Evolutionary conservation across 2,888 invertebrate genomes (phyloP).

Genomic region (Patella pellucida): DNA sequence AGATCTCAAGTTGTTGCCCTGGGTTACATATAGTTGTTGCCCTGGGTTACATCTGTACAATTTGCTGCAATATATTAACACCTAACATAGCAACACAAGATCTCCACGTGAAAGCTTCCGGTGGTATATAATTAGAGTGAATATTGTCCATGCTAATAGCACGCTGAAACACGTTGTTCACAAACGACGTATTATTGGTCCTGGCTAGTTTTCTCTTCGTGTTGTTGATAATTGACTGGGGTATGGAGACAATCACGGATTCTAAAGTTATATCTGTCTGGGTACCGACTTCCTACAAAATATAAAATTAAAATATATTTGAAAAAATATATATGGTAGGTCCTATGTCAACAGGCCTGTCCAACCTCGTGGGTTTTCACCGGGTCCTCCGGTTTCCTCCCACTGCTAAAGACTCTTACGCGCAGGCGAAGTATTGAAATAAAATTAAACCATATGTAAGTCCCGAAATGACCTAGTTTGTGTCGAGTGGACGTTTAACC

Average conservation of each 20-base stretch:
- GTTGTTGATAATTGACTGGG: slow-evolving; percentile 32
- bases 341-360: too few species aligned
- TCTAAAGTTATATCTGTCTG: slow-evolving; percentile 48
- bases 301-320: background rate
- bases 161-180: slow-evolving; percentile 42
- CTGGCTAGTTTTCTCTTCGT: slow-evolving; percentile 18
- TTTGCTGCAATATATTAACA: slow-evolving; percentile 48
- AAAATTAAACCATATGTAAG: too few species aligned
- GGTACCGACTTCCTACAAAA: slow-evolving; percentile 39
- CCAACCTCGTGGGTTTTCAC: too few species aligned
- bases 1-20: too few species aligned
- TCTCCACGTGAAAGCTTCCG: slow-evolving; percentile 40
- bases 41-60: slow-evolving; percentile 30
- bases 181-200: slow-evolving; percentile 32
- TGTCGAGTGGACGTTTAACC: too few species aligned
- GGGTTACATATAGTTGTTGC: too few species aligned
- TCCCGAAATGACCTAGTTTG: too few species aligned
- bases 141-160: slow-evolving; percentile 47
- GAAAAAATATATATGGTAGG: too few species aligned
- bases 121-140: slow-evolving; percentile 41
- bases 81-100: slow-evolving; percentile 47
- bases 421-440: too few species aligned
- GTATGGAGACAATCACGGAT: slow-evolving; percentile 42
- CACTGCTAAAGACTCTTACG: too few species aligned
- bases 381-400: too few species aligned